Base-by-base conservation (phyloP, 1,140 invertebrate genomes). In the Platyscapa corneri region DNA sequence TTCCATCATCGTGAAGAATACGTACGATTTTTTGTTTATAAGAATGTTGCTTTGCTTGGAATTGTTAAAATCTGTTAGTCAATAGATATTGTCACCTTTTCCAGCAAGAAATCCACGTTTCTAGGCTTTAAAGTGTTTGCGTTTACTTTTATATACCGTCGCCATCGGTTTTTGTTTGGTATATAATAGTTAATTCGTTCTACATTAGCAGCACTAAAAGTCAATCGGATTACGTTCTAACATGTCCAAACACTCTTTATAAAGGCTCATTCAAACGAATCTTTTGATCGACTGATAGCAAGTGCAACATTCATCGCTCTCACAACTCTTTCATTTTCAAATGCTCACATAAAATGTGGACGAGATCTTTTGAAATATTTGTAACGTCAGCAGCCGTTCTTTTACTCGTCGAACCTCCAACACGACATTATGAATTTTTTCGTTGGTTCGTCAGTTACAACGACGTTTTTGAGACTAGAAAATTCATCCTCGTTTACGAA, bases 361-460 rank as follows among this genome's bases (percentile, higher is more conserved):
- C 27, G 70, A 37, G 20, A 42, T 42, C 37, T 18, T 23, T 74
- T 42, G 37, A 42, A 7, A 12, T 27, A 74, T 74, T 42, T 74
- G 37, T 74, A 42, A 74, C 27, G 23, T 60, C 56, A 60, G 56
- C 56, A 60, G 10, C 27, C 56, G 7, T 74, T 27, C 32, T 37
- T 32, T 42, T 34, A 72, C 70, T 72, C 70, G 39, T 72, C 70
- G n/a, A 72, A 39, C 70, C 37, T 39, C 39, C 70, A 20, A 23
- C 37, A 72, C 70, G 70, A 72, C 70, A 72, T 72, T 72, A 72
- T 72, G 16, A 72, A 46, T 39, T 72, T 72, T 72, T 37, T 72
- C 23, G 3, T 30, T 39, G 34, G n/a, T 67, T 67, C 65, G 30
- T 67, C 65, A 32, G 65, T 34, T 34, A 30, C 34, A 67, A 16